Base-by-base conservation (phyloP, 2,888 invertebrate genomes). In the Clusia tigrina region DNA sequence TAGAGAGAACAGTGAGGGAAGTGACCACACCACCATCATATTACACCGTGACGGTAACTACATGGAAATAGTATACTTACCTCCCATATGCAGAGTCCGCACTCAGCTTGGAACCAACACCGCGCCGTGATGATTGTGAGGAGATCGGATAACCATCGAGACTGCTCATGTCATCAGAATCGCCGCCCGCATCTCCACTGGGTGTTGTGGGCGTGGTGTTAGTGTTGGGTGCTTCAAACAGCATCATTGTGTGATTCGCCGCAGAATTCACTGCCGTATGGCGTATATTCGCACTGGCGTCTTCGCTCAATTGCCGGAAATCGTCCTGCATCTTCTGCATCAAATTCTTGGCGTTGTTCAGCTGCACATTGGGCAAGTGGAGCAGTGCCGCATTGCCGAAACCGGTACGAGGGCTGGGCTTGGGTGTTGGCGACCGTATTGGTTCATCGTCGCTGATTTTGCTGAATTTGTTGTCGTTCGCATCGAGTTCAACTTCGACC, bases 31-130 rank as follows among this genome's bases (percentile, higher is more conserved):
- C n/a, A n/a, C n/a, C n/a, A n/a, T n/a, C n/a, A n/a, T n/a, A n/a
- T n/a, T n/a, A n/a, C n/a, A n/a, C n/a, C n/a, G n/a, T n/a, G n/a
- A n/a, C n/a, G n/a, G n/a, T n/a, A n/a, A n/a, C n/a, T n/a, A n/a
- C n/a, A n/a, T 32, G 0, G 2, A 0, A 3, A 0, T 2, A n/a
- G 3, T n/a, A 1, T 1, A 90, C 91, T 85, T 86, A 93, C 93
- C 93, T 93, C 88, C 92, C 92, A 85, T 93, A 93, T 60, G 93
- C 93, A 25, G 93, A 93, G 83, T 93, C 93, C 25, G 88, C 87
- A 65, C 83, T 83, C 6, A 80, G 74, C 66, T 84, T 84, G 2
- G 83, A 80, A 64, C 74, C 75, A 22, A 73, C 78, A 6, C 79
- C 80, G 24, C 74, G 77, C 23, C 78, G 76, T 1, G 73, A 78